Conservation (phyloP, 2,113 vertebrate species). For the Vireo altiloquus region DNA sequence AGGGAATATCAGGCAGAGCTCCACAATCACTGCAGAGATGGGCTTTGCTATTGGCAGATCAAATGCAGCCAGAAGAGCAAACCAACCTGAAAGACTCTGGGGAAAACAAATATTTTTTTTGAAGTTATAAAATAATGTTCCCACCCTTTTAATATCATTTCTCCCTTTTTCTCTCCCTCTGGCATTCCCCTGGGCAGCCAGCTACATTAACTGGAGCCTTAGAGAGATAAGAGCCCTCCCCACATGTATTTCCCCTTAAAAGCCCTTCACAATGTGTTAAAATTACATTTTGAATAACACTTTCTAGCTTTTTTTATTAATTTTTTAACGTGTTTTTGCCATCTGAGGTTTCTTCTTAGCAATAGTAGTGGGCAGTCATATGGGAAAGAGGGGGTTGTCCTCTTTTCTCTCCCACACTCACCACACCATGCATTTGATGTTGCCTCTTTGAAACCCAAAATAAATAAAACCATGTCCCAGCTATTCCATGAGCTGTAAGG, state of each 20-base stretch:
- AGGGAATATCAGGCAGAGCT: slow-evolving; percentile 13
- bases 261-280: slow-evolving; percentile 59
- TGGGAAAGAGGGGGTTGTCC: neutral
- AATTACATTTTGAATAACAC: slow-evolving; percentile 54
- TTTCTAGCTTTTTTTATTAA: slow-evolving; percentile 53
- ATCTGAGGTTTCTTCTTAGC: neutral
- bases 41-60: slow-evolving; percentile 28
- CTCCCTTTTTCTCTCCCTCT: slow-evolving; percentile 41
- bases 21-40: slow-evolving; percentile 5
- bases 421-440: neutral
- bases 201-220: slow-evolving; percentile 32
- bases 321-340: slow-evolving; percentile 43
- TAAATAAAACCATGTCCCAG: neutral
- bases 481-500: neutral
- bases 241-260: slow-evolving; percentile 28
- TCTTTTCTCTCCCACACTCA: neutral
- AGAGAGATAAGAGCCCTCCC: slow-evolving; percentile 40
- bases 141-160: slow-evolving; percentile 51
- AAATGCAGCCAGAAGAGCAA: slow-evolving; percentile 9
- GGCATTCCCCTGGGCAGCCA: slow-evolving; percentile 41
- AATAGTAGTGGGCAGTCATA: neutral
- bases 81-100: slow-evolving; percentile 53
- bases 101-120: slow-evolving; percentile 59
- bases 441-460: neutral
- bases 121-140: slow-evolving; percentile 44